Conservation (phyloP, 2,113 vertebrate genomes). For the Istiophorus platypterus region DNA sequence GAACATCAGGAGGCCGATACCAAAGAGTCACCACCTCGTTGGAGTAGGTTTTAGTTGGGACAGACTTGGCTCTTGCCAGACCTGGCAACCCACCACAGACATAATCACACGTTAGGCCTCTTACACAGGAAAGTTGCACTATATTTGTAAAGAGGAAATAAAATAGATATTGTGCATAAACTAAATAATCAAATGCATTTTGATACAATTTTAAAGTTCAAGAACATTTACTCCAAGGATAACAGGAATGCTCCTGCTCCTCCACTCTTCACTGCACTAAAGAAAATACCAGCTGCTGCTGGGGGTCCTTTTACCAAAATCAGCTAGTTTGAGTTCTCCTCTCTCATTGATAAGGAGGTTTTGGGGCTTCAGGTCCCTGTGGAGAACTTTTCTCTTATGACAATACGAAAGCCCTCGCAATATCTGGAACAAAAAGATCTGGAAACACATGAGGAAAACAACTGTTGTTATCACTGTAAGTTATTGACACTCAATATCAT, state of each 20-base stretch:
- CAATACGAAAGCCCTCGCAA: conserved; percentile 97
- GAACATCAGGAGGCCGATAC: conserved; percentile 97
- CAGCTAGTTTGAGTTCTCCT: conserved; percentile 97
- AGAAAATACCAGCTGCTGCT: background rate
- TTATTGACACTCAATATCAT: too few species aligned
- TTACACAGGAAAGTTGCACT: background rate
- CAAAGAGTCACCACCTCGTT: conserved; percentile 98
- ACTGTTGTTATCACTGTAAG: conserved; percentile 7
- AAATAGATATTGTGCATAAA: background rate
- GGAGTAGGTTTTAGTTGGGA: conserved; percentile 97
- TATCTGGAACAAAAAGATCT: conserved; percentile 99
- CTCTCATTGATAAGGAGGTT: conserved; percentile 98
- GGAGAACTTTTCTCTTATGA: conserved; percentile 96
- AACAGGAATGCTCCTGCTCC: background rate
- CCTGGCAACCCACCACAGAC: conserved; percentile 79
- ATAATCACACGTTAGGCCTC: conserved; percentile 7
- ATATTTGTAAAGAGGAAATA: background rate
- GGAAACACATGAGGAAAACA: conserved; percentile 32
- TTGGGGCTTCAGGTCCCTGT: conserved; percentile 97
- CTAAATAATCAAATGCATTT: background rate
- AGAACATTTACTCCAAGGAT: background rate
- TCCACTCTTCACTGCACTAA: background rate
- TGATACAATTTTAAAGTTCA: background rate
- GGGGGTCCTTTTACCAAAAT: conserved; percentile 89
- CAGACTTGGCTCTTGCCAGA: conserved; percentile 95